Evolutionary conservation across 2,797 vertebrate genomes (phyloP).

Genomic region (Danio jaintianensis): DNA sequence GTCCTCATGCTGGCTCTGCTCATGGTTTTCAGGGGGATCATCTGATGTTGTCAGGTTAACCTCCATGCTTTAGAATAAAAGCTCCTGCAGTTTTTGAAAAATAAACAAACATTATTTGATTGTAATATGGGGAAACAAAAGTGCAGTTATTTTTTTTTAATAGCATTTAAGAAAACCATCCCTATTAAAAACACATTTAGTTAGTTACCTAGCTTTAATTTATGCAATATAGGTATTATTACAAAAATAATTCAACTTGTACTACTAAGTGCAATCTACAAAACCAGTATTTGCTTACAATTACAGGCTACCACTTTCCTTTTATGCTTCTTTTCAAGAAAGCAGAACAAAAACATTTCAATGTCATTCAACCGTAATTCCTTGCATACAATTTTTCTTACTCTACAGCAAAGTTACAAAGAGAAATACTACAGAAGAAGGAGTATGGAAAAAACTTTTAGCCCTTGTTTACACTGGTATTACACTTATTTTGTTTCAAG

Average conservation of each 20-base stretch:
- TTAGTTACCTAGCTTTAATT: neutral
- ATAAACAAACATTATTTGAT: neutral
- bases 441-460: neutral
- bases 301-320: neutral
- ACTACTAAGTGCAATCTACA: neutral
- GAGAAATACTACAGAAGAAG: neutral
- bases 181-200: neutral
- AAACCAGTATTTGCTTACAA: neutral
- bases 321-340: neutral
- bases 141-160: neutral
- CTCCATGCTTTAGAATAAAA: slow-evolving; percentile 74
- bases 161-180: neutral
- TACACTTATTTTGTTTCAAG: too few species aligned
- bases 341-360: neutral
- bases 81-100: slow-evolving; percentile 50
- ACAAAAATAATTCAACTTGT: neutral
- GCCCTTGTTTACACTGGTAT: too few species aligned
- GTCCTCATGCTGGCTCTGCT: slow-evolving; percentile 65
- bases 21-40: slow-evolving; percentile 70
- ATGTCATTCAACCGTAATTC: neutral
- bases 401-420: neutral
- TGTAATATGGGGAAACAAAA: neutral
- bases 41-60: slow-evolving; percentile 69
- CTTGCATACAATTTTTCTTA: neutral
- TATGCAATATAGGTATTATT: neutral